Base-by-base conservation (phyloP, 2,113 vertebrate species). In the Pogona vitticeps region DNA sequence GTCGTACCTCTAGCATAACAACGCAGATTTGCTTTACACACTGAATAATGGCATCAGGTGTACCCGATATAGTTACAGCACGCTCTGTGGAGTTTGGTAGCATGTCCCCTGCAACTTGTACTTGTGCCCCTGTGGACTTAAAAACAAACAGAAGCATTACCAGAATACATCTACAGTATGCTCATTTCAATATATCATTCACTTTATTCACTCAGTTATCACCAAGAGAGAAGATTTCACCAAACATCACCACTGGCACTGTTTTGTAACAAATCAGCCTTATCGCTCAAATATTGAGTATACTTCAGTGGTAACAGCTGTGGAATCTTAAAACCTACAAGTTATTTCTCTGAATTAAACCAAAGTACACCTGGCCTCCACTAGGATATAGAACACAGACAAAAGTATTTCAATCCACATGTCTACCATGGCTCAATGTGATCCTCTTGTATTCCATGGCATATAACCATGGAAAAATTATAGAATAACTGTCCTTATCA, bases 91-190 rank as follows among this genome's bases (percentile, higher is more conserved):
- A 98, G 95, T 98, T 98, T 20, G 98, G 98, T 94, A 98, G 92
- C 97, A 98, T 97, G 95, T 98, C 98, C 88, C 98, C 98, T 3
- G 98, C 98, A 67, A 98, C 98, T 96, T 98, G 98, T 93, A 98
- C 98, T 96, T 98, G 98, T 67, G 98, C 98, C 71, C 98, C 98
- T 94, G 98, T 98, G 93, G 97, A 98, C 98, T 98, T 94, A 52
- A 96, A 67, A 86, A 46, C 73, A 28, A 90, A 8, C 0, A 71
- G 93, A 73, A 93, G 13, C 1, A 0, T 28, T 0, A 0, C 26
- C 82, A 85, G 40, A 85, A n/a, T 52, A 52, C 46, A 52, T 52
- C 5, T 10, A 52, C 10, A 63, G 17, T 20, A 85, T 77, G 33
- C 13, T 67, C 15, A 0, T 1, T 56, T 18, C 6, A 56, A 15